Conservation (phyloP, 2,888 invertebrate genomes). For the Kuschelorhynchus macadamiae region DNA sequence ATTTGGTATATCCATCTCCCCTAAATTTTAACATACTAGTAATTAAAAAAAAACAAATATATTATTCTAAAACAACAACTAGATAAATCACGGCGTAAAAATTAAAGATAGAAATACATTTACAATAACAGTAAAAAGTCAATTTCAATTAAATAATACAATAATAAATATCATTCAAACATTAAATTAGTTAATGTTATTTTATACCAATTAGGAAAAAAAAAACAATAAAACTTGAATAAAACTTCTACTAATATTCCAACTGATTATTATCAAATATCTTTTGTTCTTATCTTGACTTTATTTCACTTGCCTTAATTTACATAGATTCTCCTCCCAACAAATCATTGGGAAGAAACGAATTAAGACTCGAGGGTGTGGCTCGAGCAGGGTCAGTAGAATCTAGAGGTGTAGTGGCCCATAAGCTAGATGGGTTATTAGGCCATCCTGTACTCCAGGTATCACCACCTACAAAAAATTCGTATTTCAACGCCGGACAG, state of each 20-base stretch:
- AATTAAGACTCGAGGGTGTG: conserved; percentile 88
- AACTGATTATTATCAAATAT: conserved; percentile 45
- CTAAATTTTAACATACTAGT: conserved; percentile 42
- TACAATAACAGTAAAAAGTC: conserved; percentile 57
- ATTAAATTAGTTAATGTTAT: conserved; percentile 47
- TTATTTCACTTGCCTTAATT: conserved; percentile 57
- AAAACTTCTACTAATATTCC: conserved; percentile 53
- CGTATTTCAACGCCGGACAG: neutral
- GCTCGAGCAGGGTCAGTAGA: conserved; percentile 83
- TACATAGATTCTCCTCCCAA: conserved; percentile 91
- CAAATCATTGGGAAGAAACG: conserved; percentile 89
- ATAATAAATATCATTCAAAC: conserved; percentile 53
- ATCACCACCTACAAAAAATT: conserved; percentile 63
- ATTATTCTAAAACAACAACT: conserved; percentile 60
- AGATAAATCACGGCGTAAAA: conserved; percentile 60
- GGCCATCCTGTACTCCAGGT: conserved; percentile 73
- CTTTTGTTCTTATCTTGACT: conserved; percentile 42
- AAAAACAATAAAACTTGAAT: conserved; percentile 58
- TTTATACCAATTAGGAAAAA: conserved; percentile 33
- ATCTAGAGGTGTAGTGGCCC: conserved; percentile 76
- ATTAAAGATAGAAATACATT: conserved; percentile 61
- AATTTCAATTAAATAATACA: conserved; percentile 49
- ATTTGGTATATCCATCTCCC: conserved; percentile 52
- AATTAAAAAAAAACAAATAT: conserved; percentile 57
- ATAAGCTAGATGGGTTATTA: conserved; percentile 71